A percentile compares a stretch with the other conserved stretches of the same genome.
These are phyloP conservation scores for Heliothis subflexa DNA, from an alignment of 1,140 invertebrate species.

Conservation along the genomic window DNA sequence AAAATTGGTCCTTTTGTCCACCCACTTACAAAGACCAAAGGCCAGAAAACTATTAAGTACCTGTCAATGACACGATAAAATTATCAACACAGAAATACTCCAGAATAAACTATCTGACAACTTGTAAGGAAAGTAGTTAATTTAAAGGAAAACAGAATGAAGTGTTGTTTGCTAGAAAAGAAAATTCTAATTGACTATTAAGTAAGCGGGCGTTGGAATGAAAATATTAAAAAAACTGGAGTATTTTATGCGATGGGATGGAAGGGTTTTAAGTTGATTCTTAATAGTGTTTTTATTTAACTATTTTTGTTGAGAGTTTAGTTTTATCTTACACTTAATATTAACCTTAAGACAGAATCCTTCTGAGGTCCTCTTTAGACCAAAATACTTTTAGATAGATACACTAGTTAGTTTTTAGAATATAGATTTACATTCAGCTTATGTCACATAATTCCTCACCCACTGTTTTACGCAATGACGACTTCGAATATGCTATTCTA, in stretches of 20 bases:
- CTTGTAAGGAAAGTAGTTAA: constrained; percentile 7
- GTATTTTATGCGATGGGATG: neutral
- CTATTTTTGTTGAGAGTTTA: neutral
- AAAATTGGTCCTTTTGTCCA: too few species aligned
- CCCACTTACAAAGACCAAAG: too few species aligned
- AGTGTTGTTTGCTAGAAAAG: constrained; percentile 16
- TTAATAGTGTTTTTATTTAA: neutral
- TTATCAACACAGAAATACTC: neutral
- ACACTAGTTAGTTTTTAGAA: too few species aligned
- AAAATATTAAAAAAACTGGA: constrained; percentile 1
- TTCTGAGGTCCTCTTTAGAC: too few species aligned
- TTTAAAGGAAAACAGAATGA: constrained; percentile 24
- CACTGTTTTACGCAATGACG: too few species aligned
- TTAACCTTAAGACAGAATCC: too few species aligned
- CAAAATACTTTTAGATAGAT: too few species aligned
- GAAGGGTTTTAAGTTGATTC: constrained; percentile 5
- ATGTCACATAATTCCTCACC: too few species aligned
- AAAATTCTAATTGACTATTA: constrained; percentile 36
- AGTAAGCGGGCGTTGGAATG: constrained; percentile 17
- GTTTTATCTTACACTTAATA: too few species aligned
- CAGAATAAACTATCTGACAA: constrained; percentile 15
- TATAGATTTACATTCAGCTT: too few species aligned
- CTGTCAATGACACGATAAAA: neutral
- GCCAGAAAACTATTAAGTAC: neutral
- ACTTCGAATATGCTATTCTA: too few species aligned